Base-by-base conservation (phyloP, 2,888 invertebrate genomes). In the Vanessa cardui region DNA sequence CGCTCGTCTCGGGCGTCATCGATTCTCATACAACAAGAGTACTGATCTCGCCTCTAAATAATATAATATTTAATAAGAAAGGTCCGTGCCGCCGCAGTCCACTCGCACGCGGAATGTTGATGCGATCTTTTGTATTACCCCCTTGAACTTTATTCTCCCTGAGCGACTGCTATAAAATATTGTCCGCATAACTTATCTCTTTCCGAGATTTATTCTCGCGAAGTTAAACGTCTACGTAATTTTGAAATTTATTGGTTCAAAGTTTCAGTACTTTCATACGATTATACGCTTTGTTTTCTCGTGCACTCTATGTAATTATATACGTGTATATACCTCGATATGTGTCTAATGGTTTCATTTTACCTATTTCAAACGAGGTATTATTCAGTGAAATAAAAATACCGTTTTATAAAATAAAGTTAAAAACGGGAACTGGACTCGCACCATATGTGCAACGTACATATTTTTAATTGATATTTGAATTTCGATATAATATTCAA, bases 61-160 rank as follows among this genome's bases (percentile, higher is more conserved):
- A 82, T 78, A 74, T 69, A 75, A 77, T 80, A 83, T 85, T 85
- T 83, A 83, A 85, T 84, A 83, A 83, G 76, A 74, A 74, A 73
- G 74, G 68, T 71, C 72, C 69, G 26, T 52, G 15, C 69, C 71
- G 69, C 68, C 73, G 73, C 66, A 70, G 72, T 64, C 74, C 68
- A 71, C 69, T 78, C 79, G 80, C 77, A 70, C 62, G 62, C 72
- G 73, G 82, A 84, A 83, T 83, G 77, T 78, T 82, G 81, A 83
- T 84, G 78, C 73, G 77, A 73, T 77, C 78, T 78, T 83, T 83
- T 83, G 83, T 84, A 80, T 80, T 81, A 79, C 76, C 78, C 39
- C 76, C 77, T 76, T 73, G 76, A 83, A 84, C 80, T 81, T 83
- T 77, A 78, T 80, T 78, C 75, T 71, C 73, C 73, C 72, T 75